Percentiles rank a stretch among this genome's conserved stretches.
Evolutionary conservation across 2,113 vertebrate genomes (phyloP).

Genomic region (Centropus bengalensis): DNA sequence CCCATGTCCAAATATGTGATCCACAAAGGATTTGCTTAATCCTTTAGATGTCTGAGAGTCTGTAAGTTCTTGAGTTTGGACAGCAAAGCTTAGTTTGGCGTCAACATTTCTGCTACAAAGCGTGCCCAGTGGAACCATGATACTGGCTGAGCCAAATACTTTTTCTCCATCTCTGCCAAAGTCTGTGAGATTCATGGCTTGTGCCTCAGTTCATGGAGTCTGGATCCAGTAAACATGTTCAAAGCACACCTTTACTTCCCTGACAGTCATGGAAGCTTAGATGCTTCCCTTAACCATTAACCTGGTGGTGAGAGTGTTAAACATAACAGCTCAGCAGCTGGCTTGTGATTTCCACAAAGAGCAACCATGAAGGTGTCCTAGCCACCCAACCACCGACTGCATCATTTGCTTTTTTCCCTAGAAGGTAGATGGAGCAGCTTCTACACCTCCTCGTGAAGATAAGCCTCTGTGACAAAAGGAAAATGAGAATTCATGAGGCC

Average conservation of each 20-base stretch:
- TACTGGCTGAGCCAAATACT: conserved; percentile 51
- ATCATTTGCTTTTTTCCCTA: background rate
- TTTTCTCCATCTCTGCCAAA: conserved; percentile 48
- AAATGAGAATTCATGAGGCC: background rate
- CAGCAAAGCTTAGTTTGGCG: conserved; percentile 69
- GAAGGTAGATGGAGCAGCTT: background rate
- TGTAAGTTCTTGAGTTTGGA: conserved; percentile 43
- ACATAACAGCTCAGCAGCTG: background rate
- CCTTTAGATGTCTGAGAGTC: conserved; percentile 65
- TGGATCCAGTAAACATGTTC: background rate
- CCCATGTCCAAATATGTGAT: conserved; percentile 67
- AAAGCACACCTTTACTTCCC: conserved; percentile 5
- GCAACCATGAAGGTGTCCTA: background rate
- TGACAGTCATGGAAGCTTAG: background rate
- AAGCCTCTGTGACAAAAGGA: background rate
- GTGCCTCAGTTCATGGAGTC: background rate
- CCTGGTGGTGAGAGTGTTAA: background rate
- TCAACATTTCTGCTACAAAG: conserved; percentile 62
- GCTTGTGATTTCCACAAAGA: background rate
- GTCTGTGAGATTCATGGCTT: conserved; percentile 16
- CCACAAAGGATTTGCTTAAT: conserved; percentile 66
- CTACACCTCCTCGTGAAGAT: background rate
- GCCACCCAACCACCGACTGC: accelerated
- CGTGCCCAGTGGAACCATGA: conserved; percentile 63
- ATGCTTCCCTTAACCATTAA: background rate